These are phyloP conservation scores for Poecile montanus DNA, from an alignment of 2,797 vertebrate species.

Conservation along the genomic window DNA sequence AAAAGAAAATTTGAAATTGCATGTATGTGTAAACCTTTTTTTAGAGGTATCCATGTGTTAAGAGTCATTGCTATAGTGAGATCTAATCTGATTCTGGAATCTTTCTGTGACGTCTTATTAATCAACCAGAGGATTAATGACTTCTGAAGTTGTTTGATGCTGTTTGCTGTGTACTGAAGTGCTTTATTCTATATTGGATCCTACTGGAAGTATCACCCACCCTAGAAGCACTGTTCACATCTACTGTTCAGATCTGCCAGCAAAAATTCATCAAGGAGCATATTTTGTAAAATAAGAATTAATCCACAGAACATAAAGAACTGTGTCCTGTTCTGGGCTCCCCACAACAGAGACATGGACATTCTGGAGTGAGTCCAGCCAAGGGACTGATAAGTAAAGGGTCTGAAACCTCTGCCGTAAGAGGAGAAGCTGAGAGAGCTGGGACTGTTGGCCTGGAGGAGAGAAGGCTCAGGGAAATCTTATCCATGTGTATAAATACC, in stretches of 20 bases:
- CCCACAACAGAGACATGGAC: not conserved
- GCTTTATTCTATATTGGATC: not conserved
- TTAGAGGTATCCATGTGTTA: not conserved
- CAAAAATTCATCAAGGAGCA: not conserved
- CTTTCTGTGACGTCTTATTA: not conserved
- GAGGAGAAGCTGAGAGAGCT: not conserved
- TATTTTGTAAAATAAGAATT: not conserved
- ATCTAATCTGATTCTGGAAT: not conserved
- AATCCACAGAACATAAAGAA: not conserved
- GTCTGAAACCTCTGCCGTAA: not conserved
- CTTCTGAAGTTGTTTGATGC: not conserved
- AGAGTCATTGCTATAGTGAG: not conserved
- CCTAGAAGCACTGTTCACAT: not conserved
- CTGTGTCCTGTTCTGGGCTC: not conserved
- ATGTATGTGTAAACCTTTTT: not conserved
- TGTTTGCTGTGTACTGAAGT: not conserved
- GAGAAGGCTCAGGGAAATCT: not conserved
- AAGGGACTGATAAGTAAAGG: not conserved
- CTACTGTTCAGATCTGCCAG: not conserved
- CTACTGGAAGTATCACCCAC: not conserved
- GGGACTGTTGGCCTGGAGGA: not conserved
- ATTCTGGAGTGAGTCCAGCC: not conserved
- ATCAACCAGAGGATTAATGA: not conserved
- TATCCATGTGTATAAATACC: not conserved
- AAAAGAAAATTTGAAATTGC: not conserved